Conservation (phyloP, 2,797 vertebrate species). For the Rhinichthys osculus region DNA sequence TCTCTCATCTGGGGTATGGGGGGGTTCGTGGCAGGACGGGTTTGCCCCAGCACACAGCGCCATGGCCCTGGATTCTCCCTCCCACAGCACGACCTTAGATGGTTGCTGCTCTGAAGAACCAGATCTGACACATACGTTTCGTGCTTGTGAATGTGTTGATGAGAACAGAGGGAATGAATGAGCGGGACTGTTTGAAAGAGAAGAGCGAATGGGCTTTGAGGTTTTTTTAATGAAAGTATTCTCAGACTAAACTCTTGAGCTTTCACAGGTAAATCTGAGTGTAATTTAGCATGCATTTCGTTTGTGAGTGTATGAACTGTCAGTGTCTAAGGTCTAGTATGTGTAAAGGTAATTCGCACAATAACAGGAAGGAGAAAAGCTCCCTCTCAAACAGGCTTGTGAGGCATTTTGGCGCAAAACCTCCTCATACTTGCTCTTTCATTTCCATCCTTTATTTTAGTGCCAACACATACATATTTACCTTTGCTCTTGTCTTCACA, state of each 20-base stretch:
- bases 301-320: background rate
- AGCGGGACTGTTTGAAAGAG: background rate
- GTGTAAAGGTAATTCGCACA: background rate
- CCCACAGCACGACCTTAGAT: slow-evolving; percentile 18
- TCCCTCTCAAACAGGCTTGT: background rate
- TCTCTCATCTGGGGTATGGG: slow-evolving; percentile 7
- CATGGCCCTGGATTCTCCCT: background rate
- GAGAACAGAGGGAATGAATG: slow-evolving; percentile 13
- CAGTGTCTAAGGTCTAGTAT: background rate
- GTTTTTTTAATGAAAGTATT: background rate
- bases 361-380: slow-evolving; percentile 23
- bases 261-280: background rate
- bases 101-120: slow-evolving; percentile 1
- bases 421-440: background rate
- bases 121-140: slow-evolving; percentile 22
- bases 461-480: background rate
- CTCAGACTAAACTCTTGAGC: background rate
- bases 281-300: background rate
- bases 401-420: background rate
- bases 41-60: background rate
- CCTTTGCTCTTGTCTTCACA: background rate
- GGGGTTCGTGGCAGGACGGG: background rate
- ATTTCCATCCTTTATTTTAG: background rate
- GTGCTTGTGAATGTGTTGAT: slow-evolving; percentile 17
- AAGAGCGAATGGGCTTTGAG: background rate